Evolutionary conservation across 2,888 invertebrate genomes (phyloP), one percentile per base, ranked within the genome.

Genomic region (Sphecodes monilicornis): DNA sequence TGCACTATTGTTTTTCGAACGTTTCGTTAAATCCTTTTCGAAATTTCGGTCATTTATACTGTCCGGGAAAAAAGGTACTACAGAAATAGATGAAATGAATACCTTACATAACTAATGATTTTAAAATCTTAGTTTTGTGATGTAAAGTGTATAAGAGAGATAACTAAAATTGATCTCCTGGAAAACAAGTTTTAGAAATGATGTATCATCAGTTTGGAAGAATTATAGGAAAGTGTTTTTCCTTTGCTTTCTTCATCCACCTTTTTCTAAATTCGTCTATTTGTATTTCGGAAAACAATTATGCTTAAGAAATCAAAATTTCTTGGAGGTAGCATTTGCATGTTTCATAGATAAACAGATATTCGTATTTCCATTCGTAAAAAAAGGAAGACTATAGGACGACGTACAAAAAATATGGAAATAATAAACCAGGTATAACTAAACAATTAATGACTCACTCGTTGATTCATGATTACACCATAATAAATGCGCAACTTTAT

Each of bases 321-420:
- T 41, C 70, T 41, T 57, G 46, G 80, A 76, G 80, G 85, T 73
- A 80, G 85, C 80, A 75, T 74, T 80, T 85, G 66, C 66, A 75
- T 60, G 50, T 73, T 85, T 80, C 46, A 18, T 66, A n/a, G 13
- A 50, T 2, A 57, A 41, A 70, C 70, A 73, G 57, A 74, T 36
- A 71, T 50, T 74, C 54, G 16, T 29, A 50, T 18, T 71, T 66
- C 76, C 68, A 68, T 46, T 46, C 68, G 57, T 46, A 71, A 71
- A 10, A n/a, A 54, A 68, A 76, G 73, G 80, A 84, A 80, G 69
- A 85, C 85, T 46, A 69, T 57, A 39, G 39, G 13, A 75, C 26
- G 46, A 57, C 39, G 16, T 64, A 13, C 66, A 76, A 39, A 57
- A 68, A 80, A 69, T 46, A 69, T 29, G 16, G 70, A 84, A 79